These are phyloP conservation scores for Nymphalis io DNA, from an alignment of 1,140 invertebrate genomes.

Conservation along the genomic window DNA sequence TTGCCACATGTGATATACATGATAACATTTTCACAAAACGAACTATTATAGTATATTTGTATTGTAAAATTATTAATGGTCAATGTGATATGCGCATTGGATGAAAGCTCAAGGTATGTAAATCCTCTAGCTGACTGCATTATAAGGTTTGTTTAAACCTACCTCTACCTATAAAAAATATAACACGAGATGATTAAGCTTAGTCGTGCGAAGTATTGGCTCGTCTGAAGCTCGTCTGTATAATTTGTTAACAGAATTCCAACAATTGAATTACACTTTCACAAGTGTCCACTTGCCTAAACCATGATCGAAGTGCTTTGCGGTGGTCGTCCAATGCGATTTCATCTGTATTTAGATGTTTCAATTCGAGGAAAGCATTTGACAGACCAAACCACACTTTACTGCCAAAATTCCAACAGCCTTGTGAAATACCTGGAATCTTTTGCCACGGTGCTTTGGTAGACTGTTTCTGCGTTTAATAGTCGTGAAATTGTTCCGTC, in stretches of 20 bases:
- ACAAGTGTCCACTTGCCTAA: neutral
- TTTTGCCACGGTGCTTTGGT: neutral
- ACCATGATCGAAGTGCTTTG: constrained; percentile 13
- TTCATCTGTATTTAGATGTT: constrained; percentile 24
- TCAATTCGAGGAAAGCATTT: constrained; percentile 5
- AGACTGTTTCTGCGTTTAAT: neutral
- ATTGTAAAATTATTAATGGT: no score
- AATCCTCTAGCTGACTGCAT: no score
- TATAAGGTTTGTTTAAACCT: no score
- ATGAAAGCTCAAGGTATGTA: no score
- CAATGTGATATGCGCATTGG: no score
- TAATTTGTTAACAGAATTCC: neutral
- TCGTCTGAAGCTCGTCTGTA: no score
- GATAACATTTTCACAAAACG: no score
- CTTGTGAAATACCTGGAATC: constrained; percentile 8
- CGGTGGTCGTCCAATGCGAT: constrained; percentile 12
- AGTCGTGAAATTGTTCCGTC: neutral
- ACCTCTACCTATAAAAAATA: no score
- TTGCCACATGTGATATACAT: no score
- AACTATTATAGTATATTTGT: no score
- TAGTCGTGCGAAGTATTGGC: no score
- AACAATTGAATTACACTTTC: neutral
- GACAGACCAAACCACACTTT: constrained; percentile 16
- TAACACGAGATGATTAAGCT: no score
- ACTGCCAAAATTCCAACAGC: constrained; percentile 18